Percentiles rank a stretch among this genome's conserved stretches.
Conservation (phyloP, 2,888 invertebrate genomes). For the Calameuta filiformis region DNA sequence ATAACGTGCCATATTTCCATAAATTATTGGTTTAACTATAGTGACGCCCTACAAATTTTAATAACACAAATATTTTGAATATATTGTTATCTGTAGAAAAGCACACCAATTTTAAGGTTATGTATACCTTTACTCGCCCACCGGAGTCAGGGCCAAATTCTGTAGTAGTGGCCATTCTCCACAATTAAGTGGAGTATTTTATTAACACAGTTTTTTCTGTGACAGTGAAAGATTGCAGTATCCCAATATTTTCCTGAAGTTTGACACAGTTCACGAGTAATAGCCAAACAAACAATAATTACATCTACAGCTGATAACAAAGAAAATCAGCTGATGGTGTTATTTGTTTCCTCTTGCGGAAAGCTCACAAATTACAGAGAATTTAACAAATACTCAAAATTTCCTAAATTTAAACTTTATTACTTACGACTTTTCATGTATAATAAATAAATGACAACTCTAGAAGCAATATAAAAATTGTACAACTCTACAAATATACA, state of each 20-base stretch:
- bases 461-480: no score
- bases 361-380: background rate
- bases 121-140: background rate
- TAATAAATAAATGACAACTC: no score
- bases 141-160: conserved; percentile 1
- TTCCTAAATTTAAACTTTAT: background rate
- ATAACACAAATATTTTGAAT: background rate
- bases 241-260: background rate
- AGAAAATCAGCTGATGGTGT: background rate
- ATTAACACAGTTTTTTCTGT: background rate
- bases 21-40: conserved; percentile 94
- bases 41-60: conserved; percentile 75
- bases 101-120: background rate
- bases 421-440: background rate
- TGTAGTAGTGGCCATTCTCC: background rate
- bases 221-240: background rate
- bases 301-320: background rate
- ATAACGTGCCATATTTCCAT: conserved; percentile 94
- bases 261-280: background rate
- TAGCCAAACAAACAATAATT: background rate
- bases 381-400: background rate
- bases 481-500: no score
- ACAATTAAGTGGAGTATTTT: background rate
- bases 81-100: background rate
- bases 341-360: background rate